Evolutionary conservation across 2,113 vertebrate species (phyloP).

Genomic region (Rhineura floridana): DNA sequence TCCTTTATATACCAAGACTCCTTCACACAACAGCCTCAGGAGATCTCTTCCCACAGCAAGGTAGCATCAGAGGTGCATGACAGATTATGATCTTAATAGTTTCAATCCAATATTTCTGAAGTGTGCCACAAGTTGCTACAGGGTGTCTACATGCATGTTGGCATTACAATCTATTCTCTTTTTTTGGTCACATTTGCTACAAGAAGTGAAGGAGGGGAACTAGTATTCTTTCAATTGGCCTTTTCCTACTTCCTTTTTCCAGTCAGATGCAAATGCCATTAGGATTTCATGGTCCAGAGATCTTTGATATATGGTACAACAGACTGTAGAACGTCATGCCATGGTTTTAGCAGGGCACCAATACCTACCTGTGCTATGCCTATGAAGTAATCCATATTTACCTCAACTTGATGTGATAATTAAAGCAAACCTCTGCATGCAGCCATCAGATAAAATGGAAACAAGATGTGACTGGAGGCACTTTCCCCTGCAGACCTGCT

Average conservation of each 20-base stretch:
- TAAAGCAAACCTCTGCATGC: background rate
- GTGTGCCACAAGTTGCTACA: background rate
- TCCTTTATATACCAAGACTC: background rate
- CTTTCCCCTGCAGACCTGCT: background rate
- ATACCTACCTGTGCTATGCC: background rate
- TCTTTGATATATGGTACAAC: fast-evolving
- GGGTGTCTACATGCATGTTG: slow-evolving; percentile 28
- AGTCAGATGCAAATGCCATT: background rate
- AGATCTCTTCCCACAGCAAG: background rate
- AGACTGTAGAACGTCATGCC: background rate
- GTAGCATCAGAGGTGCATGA: background rate
- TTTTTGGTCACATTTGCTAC: background rate
- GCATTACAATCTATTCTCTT: background rate
- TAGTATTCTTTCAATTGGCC: background rate
- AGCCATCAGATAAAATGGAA: fast-evolving
- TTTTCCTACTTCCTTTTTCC: background rate
- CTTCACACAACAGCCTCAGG: background rate
- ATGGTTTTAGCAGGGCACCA: background rate
- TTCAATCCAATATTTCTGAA: slow-evolving; percentile 10
- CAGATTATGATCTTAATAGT: background rate
- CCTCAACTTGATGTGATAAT: background rate
- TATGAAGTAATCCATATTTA: background rate
- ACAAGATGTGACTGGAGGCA: background rate
- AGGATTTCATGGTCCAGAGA: background rate
- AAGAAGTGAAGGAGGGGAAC: no score